phyloP scores from a whole-genome alignment of 2,113 vertebrate genomes.

The Mohoua ochrocephala region DNA sequence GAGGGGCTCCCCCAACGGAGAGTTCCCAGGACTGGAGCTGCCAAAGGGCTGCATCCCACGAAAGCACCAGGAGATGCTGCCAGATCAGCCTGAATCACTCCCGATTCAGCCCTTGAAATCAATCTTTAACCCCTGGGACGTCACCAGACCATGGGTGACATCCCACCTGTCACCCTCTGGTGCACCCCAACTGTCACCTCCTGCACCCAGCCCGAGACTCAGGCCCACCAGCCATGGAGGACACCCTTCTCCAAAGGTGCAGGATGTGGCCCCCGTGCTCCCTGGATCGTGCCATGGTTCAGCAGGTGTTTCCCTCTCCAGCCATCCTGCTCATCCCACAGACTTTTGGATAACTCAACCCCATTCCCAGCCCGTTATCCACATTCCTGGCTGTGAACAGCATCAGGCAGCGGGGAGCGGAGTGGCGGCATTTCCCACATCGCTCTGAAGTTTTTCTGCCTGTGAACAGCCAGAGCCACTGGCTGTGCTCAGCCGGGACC shows the following conservation, averaged over 20 bases:
- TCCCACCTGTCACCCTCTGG: background rate
- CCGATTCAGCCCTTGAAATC: background rate
- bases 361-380: background rate
- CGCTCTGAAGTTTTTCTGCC: background rate
- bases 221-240: background rate
- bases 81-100: background rate
- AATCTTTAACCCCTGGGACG: background rate
- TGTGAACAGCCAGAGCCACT: background rate
- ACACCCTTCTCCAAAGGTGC: background rate
- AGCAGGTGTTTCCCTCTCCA: background rate
- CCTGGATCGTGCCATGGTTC: accelerated
- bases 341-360: background rate
- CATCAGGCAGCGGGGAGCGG: accelerated
- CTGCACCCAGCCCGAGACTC: background rate
- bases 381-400: accelerated
- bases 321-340: background rate
- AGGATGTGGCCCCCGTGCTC: accelerated
- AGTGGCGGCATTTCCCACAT: accelerated
- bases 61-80: background rate
- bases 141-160: background rate
- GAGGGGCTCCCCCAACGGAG: accelerated
- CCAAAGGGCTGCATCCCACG: background rate
- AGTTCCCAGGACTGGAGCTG: background rate
- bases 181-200: background rate
- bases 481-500: accelerated